A percentile compares a stretch with the other conserved stretches of the same genome.
These are phyloP conservation scores for Nycticryphes semicollaris DNA, from an alignment of 2,113 vertebrate genomes.

Conservation along the genomic window DNA sequence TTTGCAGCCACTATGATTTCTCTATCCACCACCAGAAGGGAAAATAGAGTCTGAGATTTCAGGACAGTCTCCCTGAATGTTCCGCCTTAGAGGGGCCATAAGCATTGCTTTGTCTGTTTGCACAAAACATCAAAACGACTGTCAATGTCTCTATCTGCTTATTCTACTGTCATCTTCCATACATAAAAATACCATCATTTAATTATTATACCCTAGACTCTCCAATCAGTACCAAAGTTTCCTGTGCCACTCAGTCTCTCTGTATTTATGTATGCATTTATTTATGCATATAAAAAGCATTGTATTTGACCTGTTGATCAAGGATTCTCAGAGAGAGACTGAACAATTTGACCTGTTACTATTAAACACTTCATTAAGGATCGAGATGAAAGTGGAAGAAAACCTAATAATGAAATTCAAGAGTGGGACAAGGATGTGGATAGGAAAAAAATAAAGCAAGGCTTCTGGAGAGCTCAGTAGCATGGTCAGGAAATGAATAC, in stretches of 20 bases:
- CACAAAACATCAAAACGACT: neutral
- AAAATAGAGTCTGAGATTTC: neutral
- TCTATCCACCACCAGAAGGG: neutral
- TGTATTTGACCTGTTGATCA: neutral
- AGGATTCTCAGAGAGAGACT: neutral
- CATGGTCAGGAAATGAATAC: conserved; percentile 16
- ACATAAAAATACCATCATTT: neutral
- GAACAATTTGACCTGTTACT: neutral
- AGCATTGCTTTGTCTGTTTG: neutral
- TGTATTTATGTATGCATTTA: neutral
- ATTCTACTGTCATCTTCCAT: neutral
- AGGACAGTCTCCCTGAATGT: neutral
- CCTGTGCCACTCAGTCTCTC: neutral
- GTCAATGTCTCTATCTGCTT: neutral
- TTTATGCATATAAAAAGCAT: neutral
- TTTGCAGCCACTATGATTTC: neutral
- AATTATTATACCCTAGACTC: no score
- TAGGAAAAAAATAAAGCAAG: neutral
- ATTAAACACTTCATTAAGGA: neutral
- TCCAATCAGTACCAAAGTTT: no score
- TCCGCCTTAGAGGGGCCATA: neutral
- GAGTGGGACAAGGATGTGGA: neutral
- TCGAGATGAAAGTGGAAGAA: neutral
- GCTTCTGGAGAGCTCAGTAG: neutral
- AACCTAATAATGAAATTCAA: neutral